Conservation (phyloP, 2,113 vertebrate species). For the Gallinago media region DNA sequence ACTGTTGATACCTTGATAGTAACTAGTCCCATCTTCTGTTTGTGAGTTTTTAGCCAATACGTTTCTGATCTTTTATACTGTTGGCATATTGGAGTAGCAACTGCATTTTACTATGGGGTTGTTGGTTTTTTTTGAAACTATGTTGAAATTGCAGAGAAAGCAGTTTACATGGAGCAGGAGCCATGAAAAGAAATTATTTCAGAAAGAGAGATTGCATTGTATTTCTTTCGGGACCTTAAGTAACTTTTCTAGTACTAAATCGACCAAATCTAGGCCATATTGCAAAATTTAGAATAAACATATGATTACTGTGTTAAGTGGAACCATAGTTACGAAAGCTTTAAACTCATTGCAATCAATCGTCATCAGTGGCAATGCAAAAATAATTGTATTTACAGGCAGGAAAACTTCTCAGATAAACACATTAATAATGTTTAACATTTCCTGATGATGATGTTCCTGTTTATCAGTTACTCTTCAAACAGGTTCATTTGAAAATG, state of each 20-base stretch:
- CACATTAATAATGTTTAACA: neutral
- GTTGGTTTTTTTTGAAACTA: neutral
- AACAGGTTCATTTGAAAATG: neutral
- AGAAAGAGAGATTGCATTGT: neutral
- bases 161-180: neutral
- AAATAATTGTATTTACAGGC: neutral
- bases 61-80: neutral
- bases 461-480: constrained; percentile 11
- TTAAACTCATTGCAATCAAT: neutral
- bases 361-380: neutral
- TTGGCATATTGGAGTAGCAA: neutral
- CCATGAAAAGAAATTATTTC: neutral
- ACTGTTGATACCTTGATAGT: neutral
- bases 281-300: neutral
- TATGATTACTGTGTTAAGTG: neutral
- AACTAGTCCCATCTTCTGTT: neutral
- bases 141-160: neutral
- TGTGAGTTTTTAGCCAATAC: neutral
- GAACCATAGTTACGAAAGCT: neutral
- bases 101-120: neutral
- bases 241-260: neutral
- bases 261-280: neutral
- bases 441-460: neutral
- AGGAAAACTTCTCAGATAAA: constrained; percentile 10
- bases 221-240: neutral